Base-by-base conservation (phyloP, 1,140 invertebrate species). In the Lethrus apterus region DNA sequence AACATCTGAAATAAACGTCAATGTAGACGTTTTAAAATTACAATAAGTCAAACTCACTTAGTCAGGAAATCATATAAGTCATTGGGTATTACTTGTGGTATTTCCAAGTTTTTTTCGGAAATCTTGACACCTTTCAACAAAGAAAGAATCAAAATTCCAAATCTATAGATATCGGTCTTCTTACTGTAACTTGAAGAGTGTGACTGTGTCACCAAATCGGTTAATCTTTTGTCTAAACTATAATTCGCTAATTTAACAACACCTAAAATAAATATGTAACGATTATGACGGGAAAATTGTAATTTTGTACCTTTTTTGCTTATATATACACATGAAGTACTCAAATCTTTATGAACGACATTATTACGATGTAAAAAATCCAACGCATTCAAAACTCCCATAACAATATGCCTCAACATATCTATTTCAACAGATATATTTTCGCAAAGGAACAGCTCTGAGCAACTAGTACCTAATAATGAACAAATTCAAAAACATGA, bases 331-430 rank as follows among this genome's bases (percentile, higher is more conserved):
- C 76, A 83, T 7, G 74, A 72, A 36, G 79, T 75, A 10, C 78
- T 66, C 5, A 91, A 58, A 67, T 84, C 79, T 59, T 82, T 84
- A 62, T 90, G 86, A 1, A 86, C 81, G 5, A 89, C 77, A 55
- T 82, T 82, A 59, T 88, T 87, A 32, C 76, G 69, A 58, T 90
- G 87, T 9, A 91, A 66, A 62, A 79, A 87, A 11, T 78, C 66
- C 4, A 91, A 55, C 2, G 80, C 81, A 34, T 75, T 70, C 1
- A 89, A 60, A 14, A 88, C 70, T 32, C 79, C 80, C 4, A 63
- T 66, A 1, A 80, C 74, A 48, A 84, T 75, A 62, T 77, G 70
- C 9, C 79, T 73, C 14, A 88, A 56, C 34, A 79, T 62, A 49
- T 77, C 75, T 10, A 80, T 64, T 31, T 72, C 76, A 44, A 79